phyloP scores from a whole-genome alignment of 2,113 vertebrate genomes.

The Siniperca knerii region DNA sequence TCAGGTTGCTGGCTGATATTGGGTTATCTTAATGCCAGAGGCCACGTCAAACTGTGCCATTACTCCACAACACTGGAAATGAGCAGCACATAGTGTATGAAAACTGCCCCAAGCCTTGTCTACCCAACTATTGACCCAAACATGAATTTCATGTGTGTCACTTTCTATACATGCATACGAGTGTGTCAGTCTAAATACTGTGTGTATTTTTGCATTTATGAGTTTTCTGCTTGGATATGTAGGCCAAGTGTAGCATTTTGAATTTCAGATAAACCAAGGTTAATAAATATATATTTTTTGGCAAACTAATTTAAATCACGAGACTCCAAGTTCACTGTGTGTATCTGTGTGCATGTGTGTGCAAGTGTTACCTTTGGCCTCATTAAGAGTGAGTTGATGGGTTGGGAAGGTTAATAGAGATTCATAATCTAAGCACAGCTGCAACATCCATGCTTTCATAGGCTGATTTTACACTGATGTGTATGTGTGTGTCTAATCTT shows the following conservation, averaged over 20 bases:
- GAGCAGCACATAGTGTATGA: constrained; percentile 52
- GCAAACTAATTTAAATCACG: constrained; percentile 64
- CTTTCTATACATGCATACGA: constrained; percentile 4
- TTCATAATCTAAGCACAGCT: constrained; percentile 77
- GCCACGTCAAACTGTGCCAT: constrained; percentile 69
- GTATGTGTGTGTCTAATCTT: constrained; percentile 49
- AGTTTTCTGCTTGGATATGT: constrained; percentile 41
- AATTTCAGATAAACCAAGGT: constrained; percentile 45
- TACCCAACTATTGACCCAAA: constrained; percentile 66
- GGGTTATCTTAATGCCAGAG: constrained; percentile 71
- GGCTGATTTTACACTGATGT: constrained; percentile 52
- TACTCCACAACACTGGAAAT: constrained; percentile 60
- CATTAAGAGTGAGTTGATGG: constrained; percentile 74
- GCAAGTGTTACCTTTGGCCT: constrained; percentile 62
- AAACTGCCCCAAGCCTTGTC: constrained; percentile 49
- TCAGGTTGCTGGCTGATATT: constrained; percentile 72
- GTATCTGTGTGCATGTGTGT: constrained; percentile 25
- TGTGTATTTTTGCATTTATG: constrained; percentile 26
- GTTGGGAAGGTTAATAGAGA: constrained; percentile 79
- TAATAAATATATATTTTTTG: constrained; percentile 45
- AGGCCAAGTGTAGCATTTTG: constrained; percentile 55
- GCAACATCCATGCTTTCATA: constrained; percentile 61
- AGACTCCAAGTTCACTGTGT: constrained; percentile 18
- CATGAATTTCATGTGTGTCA: constrained; percentile 48
- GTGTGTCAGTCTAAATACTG: constrained; percentile 11